These are phyloP conservation scores for Tinea semifulvella DNA, from an alignment of 2,888 invertebrate species.

Conservation along the genomic window DNA sequence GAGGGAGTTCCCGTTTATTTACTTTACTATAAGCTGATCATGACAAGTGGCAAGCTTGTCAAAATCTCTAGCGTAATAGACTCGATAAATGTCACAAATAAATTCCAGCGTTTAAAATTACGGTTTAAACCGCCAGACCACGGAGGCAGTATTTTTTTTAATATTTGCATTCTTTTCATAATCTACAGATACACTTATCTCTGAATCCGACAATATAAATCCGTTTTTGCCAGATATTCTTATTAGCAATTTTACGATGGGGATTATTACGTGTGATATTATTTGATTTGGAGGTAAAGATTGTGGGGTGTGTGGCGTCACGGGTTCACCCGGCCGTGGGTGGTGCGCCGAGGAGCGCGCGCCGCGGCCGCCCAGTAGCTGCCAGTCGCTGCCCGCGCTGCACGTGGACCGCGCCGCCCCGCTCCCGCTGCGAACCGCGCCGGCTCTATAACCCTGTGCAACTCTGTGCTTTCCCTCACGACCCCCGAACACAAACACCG, in stretches of 20 bases:
- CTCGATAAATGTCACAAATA: too few relatives aligned
- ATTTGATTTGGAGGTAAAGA: slow-evolving; percentile 38
- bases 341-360: slow-evolving; percentile 33
- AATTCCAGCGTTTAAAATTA: too few relatives aligned
- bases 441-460: slow-evolving; percentile 17
- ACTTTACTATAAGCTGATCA: too few relatives aligned
- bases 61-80: too few relatives aligned
- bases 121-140: too few relatives aligned
- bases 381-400: slow-evolving; percentile 46
- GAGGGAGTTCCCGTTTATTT: too few relatives aligned
- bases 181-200: too few relatives aligned
- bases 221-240: neutral
- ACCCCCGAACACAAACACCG: neutral
- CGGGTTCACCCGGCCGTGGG: slow-evolving; percentile 29
- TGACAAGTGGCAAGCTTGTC: too few relatives aligned
- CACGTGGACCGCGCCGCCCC: slow-evolving; percentile 32
- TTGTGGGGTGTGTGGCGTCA: slow-evolving; percentile 52
- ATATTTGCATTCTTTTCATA: too few relatives aligned
- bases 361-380: slow-evolving; percentile 36
- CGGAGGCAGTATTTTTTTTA: too few relatives aligned
- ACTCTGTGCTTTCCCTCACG: slow-evolving; percentile 6
- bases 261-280: slow-evolving; percentile 36
- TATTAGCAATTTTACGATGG: slow-evolving; percentile 20
- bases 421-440: slow-evolving; percentile 23
- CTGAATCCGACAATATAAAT: slow-evolving; percentile 1